Conservation (phyloP, 2,888 invertebrate species). For the Lordiphosa andalusiaca region DNA sequence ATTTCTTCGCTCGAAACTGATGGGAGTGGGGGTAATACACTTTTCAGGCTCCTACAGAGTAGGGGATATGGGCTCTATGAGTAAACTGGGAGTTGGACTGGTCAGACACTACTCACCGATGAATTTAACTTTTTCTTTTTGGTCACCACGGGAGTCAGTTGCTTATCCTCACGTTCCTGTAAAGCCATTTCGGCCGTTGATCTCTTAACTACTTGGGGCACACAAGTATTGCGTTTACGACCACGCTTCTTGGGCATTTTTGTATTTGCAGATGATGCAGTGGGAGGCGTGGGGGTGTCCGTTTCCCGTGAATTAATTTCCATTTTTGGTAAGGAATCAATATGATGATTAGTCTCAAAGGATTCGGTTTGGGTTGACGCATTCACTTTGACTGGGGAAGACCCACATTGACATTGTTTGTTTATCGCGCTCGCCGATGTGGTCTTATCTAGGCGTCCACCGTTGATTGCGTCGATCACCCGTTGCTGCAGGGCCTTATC, state of each 20-base stretch:
- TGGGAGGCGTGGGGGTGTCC: neutral
- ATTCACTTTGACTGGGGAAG: slow-evolving; percentile 24
- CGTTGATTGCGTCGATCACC: slow-evolving; percentile 77
- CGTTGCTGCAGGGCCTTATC: slow-evolving; percentile 74
- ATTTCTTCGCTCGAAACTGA: slow-evolving; percentile 19
- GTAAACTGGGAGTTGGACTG: neutral
- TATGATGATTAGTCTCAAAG: neutral
- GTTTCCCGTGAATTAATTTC: neutral
- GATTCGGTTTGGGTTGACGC: slow-evolving; percentile 55
- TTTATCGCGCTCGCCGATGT: slow-evolving; percentile 6
- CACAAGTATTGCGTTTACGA: slow-evolving; percentile 67
- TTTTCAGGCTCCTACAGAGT: slow-evolving; percentile 12
- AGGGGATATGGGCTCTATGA: neutral
- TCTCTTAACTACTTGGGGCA: slow-evolving; percentile 73
- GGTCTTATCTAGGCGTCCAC: slow-evolving; percentile 37
- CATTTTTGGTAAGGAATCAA: slow-evolving; percentile 3
- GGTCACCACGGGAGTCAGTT: slow-evolving; percentile 48
- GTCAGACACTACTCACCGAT: neutral
- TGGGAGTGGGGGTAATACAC: neutral
- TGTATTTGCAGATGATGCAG: neutral
- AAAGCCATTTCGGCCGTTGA: slow-evolving; percentile 63
- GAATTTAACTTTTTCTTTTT: slow-evolving; percentile 28
- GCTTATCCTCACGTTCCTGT: slow-evolving; percentile 63
- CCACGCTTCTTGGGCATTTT: slow-evolving; percentile 53
- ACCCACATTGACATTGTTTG: slow-evolving; percentile 39